Conservation (phyloP, 2,113 vertebrate species). For the Plecotus auritus region DNA sequence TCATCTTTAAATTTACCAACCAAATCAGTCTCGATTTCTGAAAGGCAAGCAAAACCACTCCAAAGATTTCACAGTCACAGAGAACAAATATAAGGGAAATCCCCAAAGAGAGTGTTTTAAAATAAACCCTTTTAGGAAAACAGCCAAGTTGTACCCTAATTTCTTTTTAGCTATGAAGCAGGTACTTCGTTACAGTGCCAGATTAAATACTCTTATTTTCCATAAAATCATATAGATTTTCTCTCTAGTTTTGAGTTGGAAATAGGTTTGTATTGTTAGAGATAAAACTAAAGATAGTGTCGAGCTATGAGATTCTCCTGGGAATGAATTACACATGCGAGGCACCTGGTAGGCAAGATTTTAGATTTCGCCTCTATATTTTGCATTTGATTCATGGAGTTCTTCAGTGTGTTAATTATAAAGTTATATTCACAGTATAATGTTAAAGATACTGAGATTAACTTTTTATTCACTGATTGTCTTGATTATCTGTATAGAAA, state of each 20-base stretch:
- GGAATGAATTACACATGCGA: not conserved
- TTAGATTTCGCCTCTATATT: not conserved
- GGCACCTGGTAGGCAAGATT: not conserved
- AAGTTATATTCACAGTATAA: not conserved
- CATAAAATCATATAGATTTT: slow-evolving; percentile 6
- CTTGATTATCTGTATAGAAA: not conserved
- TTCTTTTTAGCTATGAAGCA: not conserved
- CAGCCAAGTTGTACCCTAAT: not conserved
- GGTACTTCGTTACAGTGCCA: slow-evolving; percentile 4
- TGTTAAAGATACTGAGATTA: slow-evolving; percentile 19
- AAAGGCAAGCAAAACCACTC: not conserved
- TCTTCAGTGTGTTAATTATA: not conserved
- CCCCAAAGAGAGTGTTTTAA: not conserved
- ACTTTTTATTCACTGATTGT: not conserved
- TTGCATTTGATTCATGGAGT: not conserved
- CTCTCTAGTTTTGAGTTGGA: not conserved
- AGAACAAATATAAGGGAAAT: not conserved
- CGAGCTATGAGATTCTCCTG: not conserved
- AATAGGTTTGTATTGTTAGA: not conserved
- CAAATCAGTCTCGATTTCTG: not conserved
- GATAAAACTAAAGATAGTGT: not conserved
- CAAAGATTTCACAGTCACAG: not conserved
- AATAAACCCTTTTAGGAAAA: not conserved
- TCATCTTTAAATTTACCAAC: not conserved
- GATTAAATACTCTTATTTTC: not conserved